These are phyloP conservation scores for Hyposoter dolosus DNA, from an alignment of 2,888 invertebrate genomes.

Conservation along the genomic window DNA sequence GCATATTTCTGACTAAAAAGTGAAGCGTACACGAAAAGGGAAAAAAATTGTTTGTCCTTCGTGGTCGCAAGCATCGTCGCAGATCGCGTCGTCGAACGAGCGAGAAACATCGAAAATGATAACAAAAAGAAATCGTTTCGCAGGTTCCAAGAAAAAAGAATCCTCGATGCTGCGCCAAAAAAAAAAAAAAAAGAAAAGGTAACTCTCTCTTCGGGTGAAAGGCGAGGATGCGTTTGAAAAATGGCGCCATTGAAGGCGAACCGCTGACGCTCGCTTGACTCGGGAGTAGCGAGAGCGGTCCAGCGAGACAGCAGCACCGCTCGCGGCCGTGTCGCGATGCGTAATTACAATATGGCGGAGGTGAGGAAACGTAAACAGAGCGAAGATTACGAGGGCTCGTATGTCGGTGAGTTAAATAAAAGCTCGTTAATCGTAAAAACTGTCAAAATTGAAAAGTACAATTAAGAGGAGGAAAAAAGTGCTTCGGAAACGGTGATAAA, in stretches of 20 bases:
- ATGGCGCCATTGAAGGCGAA: constrained; percentile 35
- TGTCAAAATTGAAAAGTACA: background rate
- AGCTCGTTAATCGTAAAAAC: constrained; percentile 45
- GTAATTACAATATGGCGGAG: constrained; percentile 84
- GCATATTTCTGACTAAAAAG: background rate
- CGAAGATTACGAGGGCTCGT: constrained; percentile 81
- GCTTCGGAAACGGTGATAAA: constrained; percentile 23
- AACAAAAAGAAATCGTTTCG: background rate
- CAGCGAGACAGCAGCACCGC: constrained; percentile 73
- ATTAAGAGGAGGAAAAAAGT: constrained; percentile 15
- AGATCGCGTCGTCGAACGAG: background rate
- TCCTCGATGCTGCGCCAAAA: too few species aligned
- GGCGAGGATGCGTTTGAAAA: background rate
- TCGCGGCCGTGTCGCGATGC: constrained; percentile 80
- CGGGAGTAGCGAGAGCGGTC: constrained; percentile 69
- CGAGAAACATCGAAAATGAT: background rate
- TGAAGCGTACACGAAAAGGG: background rate
- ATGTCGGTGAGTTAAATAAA: constrained; percentile 81
- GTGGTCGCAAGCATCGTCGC: background rate
- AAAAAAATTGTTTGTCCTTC: background rate
- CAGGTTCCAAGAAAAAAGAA: background rate
- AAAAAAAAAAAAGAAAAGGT: background rate
- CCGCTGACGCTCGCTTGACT: constrained; percentile 67
- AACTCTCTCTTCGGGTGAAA: too few species aligned
- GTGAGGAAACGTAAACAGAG: constrained; percentile 86